Base-by-base conservation (phyloP, 1,140 invertebrate species). In the Sminthurinus signatus region DNA sequence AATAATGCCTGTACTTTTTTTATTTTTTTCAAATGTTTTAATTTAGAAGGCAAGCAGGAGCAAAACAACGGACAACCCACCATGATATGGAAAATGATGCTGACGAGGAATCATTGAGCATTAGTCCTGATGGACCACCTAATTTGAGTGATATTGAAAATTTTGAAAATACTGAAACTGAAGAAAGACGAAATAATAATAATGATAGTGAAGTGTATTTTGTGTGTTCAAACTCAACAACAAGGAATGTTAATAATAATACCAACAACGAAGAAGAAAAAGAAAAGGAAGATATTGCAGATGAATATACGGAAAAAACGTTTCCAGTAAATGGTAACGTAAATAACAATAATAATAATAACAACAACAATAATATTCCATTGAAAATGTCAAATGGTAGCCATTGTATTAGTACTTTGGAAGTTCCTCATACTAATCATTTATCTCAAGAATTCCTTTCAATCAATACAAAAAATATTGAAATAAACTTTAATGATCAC, bases 21-120 rank as follows among this genome's bases (percentile, higher is more conserved):
- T 23, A 15, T 4, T 46, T 60, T 46, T 27, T 42, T 10, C n/a
- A 42, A n/a, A n/a, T n/a, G n/a, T n/a, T n/a, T n/a, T n/a, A n/a
- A n/a, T n/a, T n/a, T 10, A 69, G 67, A 42, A 48, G 67, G 12
- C 55, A 44, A 17, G 29, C 54, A 15, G 29, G 58, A 25, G 59
- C 50, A 25, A 60, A 65, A 36, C 58, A 65, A 42, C 27, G 42
- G 2, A 31, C 39, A 21, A 31, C 36, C 21, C n/a, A n/a, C n/a
- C 39, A 62, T 2, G 66, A 71, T 32, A 46, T 65, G 4, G 68
- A 43, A 23, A 65, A 65, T 21, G 64, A 72, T 29, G 70, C 67
- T 5, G 70, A 68, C 25, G 70, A 72, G 36, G 70, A 72, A 32
- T n/a, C n/a, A n/a, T 43, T 69, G 23, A 72, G 70, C 50, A 46